Base-by-base conservation (phyloP, 2,113 vertebrate species). In the Hiodon alosoides region DNA sequence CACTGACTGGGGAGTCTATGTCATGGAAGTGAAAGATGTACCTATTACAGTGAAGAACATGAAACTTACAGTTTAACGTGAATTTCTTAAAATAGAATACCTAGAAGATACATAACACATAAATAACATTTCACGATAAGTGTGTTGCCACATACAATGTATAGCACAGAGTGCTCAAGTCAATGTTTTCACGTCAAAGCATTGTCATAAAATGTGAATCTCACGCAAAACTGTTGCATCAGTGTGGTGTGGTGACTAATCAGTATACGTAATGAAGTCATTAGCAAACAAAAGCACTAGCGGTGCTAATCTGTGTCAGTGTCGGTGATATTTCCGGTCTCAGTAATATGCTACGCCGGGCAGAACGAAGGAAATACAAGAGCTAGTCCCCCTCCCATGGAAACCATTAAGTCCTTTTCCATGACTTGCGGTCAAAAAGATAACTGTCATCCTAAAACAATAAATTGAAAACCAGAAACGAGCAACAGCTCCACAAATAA, bases 361-460 rank as follows among this genome's bases (percentile, higher is more conserved):
- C 74, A 13, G 65, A 74, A 16, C 61, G 16, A 69, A 75, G 73
- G 73, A 76, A 9, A 2, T 1, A 62, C 31, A 64, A 5, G 77
- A 78, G 82, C 74, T 76, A 48, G 73, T 80, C 67, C 74, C 57
- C 0, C 52, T 66, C 76, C 76, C 81, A 69, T 61, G 75, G 55
- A 69, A n/a, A 58, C 79, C 78, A 80, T 84, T 80, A 83, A 73
- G 75, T 72, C 78, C 79, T 79, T 71, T 62, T 72, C 79, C 81
- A 77, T 83, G 81, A 82, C 81, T 88, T 84, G 83, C 85, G 81
- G 72, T 79, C 77, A 77, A 81, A 79, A 57, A 67, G 79, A 77
- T 81, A 70, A 85, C 84, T 81, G 84, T 84, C 84, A 88, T 86
- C 81, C 80, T 73, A 80, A 14, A 2, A 86, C 80, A 81, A 80